A percentile compares a stretch with the other conserved stretches of the same genome.
Conservation (phyloP, 2,888 invertebrate genomes). For the Mythimna ferrago region DNA sequence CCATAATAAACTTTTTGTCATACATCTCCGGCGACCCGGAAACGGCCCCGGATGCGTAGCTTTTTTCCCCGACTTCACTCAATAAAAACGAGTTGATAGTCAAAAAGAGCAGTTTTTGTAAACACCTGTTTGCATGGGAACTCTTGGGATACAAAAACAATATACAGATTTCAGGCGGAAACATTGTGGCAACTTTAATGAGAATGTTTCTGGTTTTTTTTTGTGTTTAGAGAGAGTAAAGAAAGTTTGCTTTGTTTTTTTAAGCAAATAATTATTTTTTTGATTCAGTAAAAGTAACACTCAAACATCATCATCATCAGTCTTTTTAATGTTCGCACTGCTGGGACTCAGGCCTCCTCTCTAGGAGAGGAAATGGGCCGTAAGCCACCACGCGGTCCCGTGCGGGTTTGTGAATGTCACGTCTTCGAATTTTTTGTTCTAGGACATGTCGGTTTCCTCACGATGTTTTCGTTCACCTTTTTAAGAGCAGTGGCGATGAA, state of each 20-base stretch:
- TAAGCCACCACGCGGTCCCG: no score
- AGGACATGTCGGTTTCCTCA: no score
- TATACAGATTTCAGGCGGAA: conserved; percentile 71
- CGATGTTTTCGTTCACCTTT: no score
- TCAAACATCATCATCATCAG: no score
- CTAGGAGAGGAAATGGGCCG: no score
- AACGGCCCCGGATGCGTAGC: conserved; percentile 82
- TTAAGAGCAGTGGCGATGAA: no score
- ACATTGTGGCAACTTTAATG: conserved; percentile 45
- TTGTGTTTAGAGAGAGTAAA: conserved; percentile 13
- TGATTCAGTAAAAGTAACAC: neutral
- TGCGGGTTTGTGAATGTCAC: no score
- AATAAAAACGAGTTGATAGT: conserved; percentile 85
- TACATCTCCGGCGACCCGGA: conserved; percentile 79
- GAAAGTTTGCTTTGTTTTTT: conserved; percentile 6
- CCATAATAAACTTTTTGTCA: conserved; percentile 74
- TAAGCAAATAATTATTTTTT: neutral
- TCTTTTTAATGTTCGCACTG: no score
- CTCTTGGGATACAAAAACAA: conserved; percentile 72
- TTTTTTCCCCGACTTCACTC: conserved; percentile 73
- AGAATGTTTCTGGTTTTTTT: conserved; percentile 20
- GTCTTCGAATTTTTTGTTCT: no score
- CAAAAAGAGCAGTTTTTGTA: conserved; percentile 83
- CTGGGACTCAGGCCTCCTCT: no score
- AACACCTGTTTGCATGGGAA: conserved; percentile 87